Evolutionary conservation across 2,888 invertebrate genomes (phyloP).

Genomic region (Bellardia pandia): DNA sequence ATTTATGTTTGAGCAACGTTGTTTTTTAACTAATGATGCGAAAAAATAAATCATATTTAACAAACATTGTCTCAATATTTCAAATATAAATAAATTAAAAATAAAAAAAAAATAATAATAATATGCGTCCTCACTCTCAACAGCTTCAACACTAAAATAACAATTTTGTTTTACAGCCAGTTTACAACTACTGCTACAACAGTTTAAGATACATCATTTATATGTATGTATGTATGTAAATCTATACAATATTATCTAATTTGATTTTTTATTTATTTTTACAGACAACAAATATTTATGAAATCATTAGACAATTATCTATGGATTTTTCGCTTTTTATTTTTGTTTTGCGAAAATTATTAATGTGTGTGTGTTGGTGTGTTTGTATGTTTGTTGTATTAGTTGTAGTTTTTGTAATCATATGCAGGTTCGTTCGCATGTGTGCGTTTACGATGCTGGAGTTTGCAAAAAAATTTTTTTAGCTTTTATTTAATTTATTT

Average conservation of each 20-base stretch:
- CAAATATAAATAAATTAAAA: background rate
- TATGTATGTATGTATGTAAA: constrained; percentile 2
- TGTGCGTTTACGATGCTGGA: constrained; percentile 34
- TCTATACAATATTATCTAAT: constrained; percentile 60
- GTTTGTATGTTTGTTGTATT: background rate
- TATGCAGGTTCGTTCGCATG: constrained; percentile 31
- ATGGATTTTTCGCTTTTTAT: constrained; percentile 50
- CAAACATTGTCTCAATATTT: constrained; percentile 16
- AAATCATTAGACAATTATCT: constrained; percentile 69
- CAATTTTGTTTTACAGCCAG: background rate
- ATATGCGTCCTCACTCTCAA: background rate
- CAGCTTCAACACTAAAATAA: background rate
- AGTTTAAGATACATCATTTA: background rate
- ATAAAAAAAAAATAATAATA: background rate
- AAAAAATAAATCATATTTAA: background rate
- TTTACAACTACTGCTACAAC: background rate
- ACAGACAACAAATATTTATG: constrained; percentile 51
- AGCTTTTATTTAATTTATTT: constrained; percentile 36
- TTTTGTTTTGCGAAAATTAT: constrained; percentile 26
- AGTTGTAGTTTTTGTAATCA: background rate
- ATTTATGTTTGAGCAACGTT: constrained; percentile 28
- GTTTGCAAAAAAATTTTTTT: constrained; percentile 47
- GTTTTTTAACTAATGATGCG: background rate
- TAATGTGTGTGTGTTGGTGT: background rate
- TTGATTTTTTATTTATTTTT: constrained; percentile 48